Conservation (phyloP, 2,888 invertebrate genomes). For the Campoplex capitator region DNA sequence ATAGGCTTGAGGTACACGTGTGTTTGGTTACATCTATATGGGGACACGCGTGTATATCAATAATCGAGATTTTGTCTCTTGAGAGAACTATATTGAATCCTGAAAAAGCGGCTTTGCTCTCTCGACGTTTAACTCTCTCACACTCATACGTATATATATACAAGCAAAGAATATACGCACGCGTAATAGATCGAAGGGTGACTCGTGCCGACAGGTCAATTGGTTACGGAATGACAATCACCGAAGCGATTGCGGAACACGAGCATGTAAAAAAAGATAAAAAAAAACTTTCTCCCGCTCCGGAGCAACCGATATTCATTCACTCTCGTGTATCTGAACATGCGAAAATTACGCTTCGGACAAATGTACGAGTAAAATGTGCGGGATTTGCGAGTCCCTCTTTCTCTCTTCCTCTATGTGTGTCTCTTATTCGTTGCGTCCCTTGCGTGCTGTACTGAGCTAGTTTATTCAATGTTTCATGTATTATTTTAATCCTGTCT, state of each 20-base stretch:
- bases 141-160: too few relatives aligned
- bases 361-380: constrained; percentile 49
- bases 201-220: constrained; percentile 36
- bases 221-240: constrained; percentile 53
- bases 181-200: constrained; percentile 11
- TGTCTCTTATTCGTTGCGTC: background rate
- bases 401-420: background rate
- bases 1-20: background rate
- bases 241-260: background rate
- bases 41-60: background rate
- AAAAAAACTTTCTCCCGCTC: constrained; percentile 7
- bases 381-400: background rate
- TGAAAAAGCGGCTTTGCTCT: background rate
- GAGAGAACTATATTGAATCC: background rate
- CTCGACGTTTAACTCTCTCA: background rate
- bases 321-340: constrained; percentile 22
- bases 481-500: background rate
- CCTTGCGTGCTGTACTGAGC: background rate
- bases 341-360: constrained; percentile 61
- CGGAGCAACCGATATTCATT: constrained; percentile 7
- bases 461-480: background rate
- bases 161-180: constrained; percentile 1
- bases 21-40: background rate
- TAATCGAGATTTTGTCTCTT: constrained; percentile 5
- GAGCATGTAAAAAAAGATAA: constrained; percentile 8